Evolutionary conservation across 2,797 vertebrate genomes (phyloP).

Genomic region (Clamator glandarius): DNA sequence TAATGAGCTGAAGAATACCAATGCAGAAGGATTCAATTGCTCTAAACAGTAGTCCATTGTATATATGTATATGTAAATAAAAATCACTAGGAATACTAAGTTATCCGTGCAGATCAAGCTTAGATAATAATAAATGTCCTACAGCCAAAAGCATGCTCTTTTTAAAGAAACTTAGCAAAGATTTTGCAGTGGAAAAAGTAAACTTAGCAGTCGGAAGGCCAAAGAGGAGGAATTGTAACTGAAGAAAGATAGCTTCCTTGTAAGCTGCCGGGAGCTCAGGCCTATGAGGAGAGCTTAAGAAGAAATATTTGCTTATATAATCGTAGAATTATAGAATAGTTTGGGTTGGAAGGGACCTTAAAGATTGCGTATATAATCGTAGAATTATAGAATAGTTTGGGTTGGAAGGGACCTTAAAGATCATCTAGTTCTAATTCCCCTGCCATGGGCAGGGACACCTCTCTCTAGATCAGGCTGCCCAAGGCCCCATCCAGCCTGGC

Average conservation of each 20-base stretch:
- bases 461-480: no score
- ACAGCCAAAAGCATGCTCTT: not conserved
- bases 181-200: constrained; percentile 5
- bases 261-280: not conserved
- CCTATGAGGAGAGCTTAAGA: not conserved
- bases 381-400: no score
- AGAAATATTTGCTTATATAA: constrained; percentile 28
- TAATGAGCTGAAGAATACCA: not conserved
- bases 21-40: not conserved
- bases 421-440: no score
- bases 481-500: no score
- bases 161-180: not conserved
- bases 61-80: not conserved
- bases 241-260: not conserved
- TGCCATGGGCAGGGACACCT: no score
- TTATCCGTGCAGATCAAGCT: not conserved
- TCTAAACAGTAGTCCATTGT: constrained; percentile 5
- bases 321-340: no score
- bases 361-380: not conserved
- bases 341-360: no score
- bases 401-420: no score
- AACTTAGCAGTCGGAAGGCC: constrained; percentile 20
- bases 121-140: not conserved
- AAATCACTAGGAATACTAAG: not conserved
- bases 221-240: not conserved